Evolutionary conservation across 2,888 invertebrate genomes (phyloP).

Genomic region (Nomada fucata): DNA sequence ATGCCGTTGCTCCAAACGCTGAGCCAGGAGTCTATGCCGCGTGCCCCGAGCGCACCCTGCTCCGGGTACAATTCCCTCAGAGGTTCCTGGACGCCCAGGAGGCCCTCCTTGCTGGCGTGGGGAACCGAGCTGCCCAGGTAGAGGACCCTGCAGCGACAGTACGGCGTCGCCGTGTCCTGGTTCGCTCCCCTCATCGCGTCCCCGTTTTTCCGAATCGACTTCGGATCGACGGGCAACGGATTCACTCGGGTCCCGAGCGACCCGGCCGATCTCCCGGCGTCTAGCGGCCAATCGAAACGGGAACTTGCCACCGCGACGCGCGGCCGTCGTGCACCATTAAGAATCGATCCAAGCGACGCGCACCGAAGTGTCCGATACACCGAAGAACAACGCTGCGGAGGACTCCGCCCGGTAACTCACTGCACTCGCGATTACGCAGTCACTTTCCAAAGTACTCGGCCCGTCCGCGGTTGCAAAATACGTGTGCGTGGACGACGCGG

Average conservation of each 20-base stretch:
- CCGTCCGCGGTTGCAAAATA: conserved; percentile 66
- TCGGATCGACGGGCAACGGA: too few species aligned
- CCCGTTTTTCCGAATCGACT: conserved; percentile 34
- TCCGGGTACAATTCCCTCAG: conserved; percentile 97
- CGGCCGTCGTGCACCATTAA: conserved; percentile 24
- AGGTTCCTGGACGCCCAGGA: conserved; percentile 99
- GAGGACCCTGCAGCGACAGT: conserved; percentile 97
- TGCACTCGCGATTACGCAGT: conserved; percentile 70
- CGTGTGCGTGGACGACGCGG: conserved; percentile 62
- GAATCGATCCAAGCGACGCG: background rate
- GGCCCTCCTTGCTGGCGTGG: conserved; percentile 98
- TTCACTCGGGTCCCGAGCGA: too few species aligned
- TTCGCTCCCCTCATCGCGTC: conserved; percentile 80
- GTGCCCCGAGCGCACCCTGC: conserved; percentile 94
- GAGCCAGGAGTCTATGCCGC: conserved; percentile 98
- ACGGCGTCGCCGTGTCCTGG: conserved; percentile 93
- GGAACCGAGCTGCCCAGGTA: conserved; percentile 98
- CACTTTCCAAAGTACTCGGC: conserved; percentile 69
- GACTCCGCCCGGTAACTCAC: conserved; percentile 63
- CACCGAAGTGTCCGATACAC: conserved; percentile 35
- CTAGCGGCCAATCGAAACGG: too few species aligned
- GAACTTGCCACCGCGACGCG: background rate
- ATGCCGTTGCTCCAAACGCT: conserved; percentile 99
- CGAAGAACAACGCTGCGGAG: conserved; percentile 20
- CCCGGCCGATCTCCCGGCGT: too few species aligned